A percentile compares a stretch with the other conserved stretches of the same genome.
These are phyloP conservation scores for Phyllostomus discolor DNA, from an alignment of 2,113 vertebrate genomes.

Conservation along the genomic window DNA sequence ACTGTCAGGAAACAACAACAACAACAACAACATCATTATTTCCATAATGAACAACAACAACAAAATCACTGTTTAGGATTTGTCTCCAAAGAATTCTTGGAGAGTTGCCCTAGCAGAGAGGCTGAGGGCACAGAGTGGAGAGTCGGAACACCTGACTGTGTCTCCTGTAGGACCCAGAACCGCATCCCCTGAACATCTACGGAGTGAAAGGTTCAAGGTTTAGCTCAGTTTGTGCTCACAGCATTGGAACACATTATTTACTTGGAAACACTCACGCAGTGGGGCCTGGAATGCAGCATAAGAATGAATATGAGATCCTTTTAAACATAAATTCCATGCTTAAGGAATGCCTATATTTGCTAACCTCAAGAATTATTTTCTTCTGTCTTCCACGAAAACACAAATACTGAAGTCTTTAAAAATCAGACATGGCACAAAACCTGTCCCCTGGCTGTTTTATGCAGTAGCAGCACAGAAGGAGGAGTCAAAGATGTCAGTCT, in stretches of 20 bases:
- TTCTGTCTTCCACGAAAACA: neutral
- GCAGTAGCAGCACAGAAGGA: neutral
- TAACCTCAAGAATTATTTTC: neutral
- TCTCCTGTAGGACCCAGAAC: neutral
- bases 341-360: neutral
- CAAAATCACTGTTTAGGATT: neutral
- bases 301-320: constrained; percentile 21
- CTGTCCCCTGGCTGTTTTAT: neutral
- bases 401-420: neutral
- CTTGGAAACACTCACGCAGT: neutral
- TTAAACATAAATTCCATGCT: neutral
- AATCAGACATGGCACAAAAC: neutral
- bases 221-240: neutral
- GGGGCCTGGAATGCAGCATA: neutral
- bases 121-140: neutral
- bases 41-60: neutral
- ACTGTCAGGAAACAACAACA: neutral
- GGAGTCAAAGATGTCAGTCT: neutral
- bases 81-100: neutral
- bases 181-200: neutral
- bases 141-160: neutral
- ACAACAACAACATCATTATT: no score
- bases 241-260: neutral
- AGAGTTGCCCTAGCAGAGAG: neutral
- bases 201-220: neutral